These are phyloP conservation scores for Epizoanthus ramosus DNA, from an alignment of 92 coral and sea anemone species.

Conservation along the genomic window DNA sequence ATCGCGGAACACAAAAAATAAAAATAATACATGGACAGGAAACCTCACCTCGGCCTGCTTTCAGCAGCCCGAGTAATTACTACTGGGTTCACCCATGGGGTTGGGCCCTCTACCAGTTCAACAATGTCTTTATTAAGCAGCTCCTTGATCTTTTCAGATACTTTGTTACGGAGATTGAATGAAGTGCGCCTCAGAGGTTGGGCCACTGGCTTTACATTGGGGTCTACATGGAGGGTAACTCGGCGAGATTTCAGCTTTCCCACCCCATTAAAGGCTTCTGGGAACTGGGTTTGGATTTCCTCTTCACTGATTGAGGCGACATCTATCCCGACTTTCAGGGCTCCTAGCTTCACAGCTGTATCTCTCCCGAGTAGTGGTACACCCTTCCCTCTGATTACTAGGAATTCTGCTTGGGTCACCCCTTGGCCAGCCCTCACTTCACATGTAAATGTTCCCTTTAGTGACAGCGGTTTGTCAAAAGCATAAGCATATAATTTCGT, in stretches of 20 bases:
- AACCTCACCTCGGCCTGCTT: too few species aligned
- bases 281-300: slow-evolving; percentile 47
- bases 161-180: slow-evolving; percentile 40
- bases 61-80: too few species aligned
- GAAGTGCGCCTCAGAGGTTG: slow-evolving; percentile 42
- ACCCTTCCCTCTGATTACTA: slow-evolving; percentile 37
- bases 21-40: too few species aligned
- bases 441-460: slow-evolving; percentile 41
- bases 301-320: slow-evolving; percentile 7
- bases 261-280: slow-evolving; percentile 48
- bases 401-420: background rate
- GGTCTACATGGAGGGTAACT: slow-evolving; percentile 55
- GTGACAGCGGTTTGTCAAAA: slow-evolving; percentile 31
- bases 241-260: slow-evolving; percentile 54
- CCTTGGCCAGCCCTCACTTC: slow-evolving; percentile 14
- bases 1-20: too few species aligned
- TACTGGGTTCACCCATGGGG: slow-evolving; percentile 61
- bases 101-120: slow-evolving; percentile 50
- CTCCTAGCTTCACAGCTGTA: slow-evolving; percentile 33
- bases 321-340: slow-evolving; percentile 30
- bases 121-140: slow-evolving; percentile 48
- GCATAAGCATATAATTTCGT: slow-evolving; percentile 44
- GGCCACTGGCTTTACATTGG: slow-evolving; percentile 52
- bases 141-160: slow-evolving; percentile 36
- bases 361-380: slow-evolving; percentile 25